Evolutionary conservation across 2,113 vertebrate genomes (phyloP), one percentile per base, ranked within the genome.

Genomic region (Xerus inauris): DNA sequence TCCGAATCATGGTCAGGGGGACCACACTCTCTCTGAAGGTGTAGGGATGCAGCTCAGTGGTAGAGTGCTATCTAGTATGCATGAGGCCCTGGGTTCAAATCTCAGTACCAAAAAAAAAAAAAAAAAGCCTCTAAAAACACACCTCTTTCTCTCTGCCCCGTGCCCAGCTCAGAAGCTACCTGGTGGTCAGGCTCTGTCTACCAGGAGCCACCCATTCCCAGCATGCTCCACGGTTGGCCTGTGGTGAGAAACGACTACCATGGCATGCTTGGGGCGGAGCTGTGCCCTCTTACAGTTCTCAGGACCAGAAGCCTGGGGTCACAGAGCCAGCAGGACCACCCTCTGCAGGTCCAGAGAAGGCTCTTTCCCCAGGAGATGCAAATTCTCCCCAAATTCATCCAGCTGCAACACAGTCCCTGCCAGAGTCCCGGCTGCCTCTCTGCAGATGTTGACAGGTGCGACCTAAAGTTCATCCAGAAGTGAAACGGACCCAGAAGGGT

Each of bases 201-300:
- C 22, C 26, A 14, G 65, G 2, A 73, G n/a, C 38, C 38, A 20
- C 16, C 26, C 16, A 1, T 16, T 67, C 54, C 26, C 4, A 28
- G 65, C 45, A n/a, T 0, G 3, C 38, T 30, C 73, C 47, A 1
- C 76, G 16, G 13, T 3, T 1, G 35, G 30, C 22, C 1, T n/a
- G 28, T 14, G n/a, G 85, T 57, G 71, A 32, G n/a, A 73, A 73
- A 35, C 2, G 26, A 28, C 24, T 32, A 5, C 54, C 72, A 42
- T 32, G 9, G 3, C 8, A 3, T 57, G 20, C 17, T 3, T 4
- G 73, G 30, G 17, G 20, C 49, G 57, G 83, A 72, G n/a, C 16
- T 8, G 51, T 20, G 20, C 54, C 54, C 71, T 47, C 54, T 64
- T 26, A 0, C 26, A 13, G 20, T 30, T 16, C n/a, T 86, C 9